A percentile compares a stretch with the other conserved stretches of the same genome.
phyloP scores from a whole-genome alignment of 2,888 invertebrate species.

The Mythimna lalbum region DNA sequence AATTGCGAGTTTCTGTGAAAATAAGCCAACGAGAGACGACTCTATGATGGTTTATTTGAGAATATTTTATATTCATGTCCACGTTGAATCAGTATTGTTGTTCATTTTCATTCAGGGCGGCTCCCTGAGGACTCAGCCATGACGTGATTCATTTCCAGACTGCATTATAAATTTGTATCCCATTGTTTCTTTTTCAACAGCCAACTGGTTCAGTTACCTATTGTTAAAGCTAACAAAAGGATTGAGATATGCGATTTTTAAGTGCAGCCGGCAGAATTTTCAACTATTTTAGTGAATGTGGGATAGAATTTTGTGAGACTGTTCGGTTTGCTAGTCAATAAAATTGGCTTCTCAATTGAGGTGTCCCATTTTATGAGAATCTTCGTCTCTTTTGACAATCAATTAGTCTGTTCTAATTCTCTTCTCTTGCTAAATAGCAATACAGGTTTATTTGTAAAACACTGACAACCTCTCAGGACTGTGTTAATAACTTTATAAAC shows the following conservation, averaged over 20 bases:
- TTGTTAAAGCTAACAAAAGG: slow-evolving; percentile 85
- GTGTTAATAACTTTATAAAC: no score
- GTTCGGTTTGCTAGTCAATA: slow-evolving; percentile 35
- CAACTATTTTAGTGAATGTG: slow-evolving; percentile 60
- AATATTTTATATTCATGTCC: slow-evolving; percentile 75
- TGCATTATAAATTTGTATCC: slow-evolving; percentile 88
- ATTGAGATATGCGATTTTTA: slow-evolving; percentile 82
- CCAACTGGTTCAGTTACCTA: slow-evolving; percentile 84
- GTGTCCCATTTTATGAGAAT: background rate
- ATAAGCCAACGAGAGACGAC: slow-evolving; percentile 46
- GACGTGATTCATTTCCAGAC: slow-evolving; percentile 88
- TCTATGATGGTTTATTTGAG: slow-evolving; percentile 67
- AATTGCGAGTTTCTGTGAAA: slow-evolving; percentile 41
- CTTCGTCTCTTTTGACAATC: background rate
- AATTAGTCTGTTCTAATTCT: no score
- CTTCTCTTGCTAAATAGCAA: no score
- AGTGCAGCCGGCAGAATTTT: slow-evolving; percentile 71
- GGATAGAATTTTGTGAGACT: slow-evolving; percentile 43
- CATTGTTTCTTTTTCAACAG: slow-evolving; percentile 86
- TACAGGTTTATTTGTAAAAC: no score
- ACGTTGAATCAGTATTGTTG: slow-evolving; percentile 79
- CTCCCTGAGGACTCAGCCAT: slow-evolving; percentile 79
- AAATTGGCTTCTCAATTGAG: slow-evolving; percentile 10
- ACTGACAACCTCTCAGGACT: no score
- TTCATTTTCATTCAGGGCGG: slow-evolving; percentile 85